Conservation (phyloP, 2,888 invertebrate species). For the Patella ulyssiponensis region DNA sequence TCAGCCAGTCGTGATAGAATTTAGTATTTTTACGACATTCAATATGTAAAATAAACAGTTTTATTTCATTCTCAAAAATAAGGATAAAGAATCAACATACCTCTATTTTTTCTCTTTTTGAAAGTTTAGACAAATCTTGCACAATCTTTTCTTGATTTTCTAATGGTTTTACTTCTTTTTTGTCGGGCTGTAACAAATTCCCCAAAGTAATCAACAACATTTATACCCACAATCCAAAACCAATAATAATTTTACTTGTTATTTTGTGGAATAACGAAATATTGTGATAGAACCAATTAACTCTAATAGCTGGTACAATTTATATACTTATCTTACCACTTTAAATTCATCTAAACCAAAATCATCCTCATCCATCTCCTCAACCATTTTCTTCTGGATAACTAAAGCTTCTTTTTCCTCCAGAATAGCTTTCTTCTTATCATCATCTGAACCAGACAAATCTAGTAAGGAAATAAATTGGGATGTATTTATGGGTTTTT, state of each 20-base stretch:
- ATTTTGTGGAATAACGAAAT: not conserved
- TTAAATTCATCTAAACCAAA: slow-evolving; percentile 62
- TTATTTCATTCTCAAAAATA: too few species aligned
- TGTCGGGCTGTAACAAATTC: slow-evolving; percentile 27
- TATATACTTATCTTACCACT: slow-evolving; percentile 59
- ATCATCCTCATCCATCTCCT: slow-evolving; percentile 68
- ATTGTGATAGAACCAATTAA: not conserved
- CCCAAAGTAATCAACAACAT: too few species aligned
- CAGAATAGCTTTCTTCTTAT: slow-evolving; percentile 63
- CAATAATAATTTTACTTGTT: too few species aligned
- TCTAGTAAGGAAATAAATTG: slow-evolving; percentile 31
- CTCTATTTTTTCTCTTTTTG: slow-evolving; percentile 83
- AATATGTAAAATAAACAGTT: too few species aligned
- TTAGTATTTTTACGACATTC: too few species aligned
- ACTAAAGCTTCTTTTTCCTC: slow-evolving; percentile 70
- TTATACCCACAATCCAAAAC: too few species aligned
- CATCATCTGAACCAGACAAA: slow-evolving; percentile 60
- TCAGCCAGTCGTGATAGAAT: too few species aligned
- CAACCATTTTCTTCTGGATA: slow-evolving; percentile 67
- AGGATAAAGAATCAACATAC: slow-evolving; percentile 28
- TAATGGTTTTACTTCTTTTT: slow-evolving; percentile 34
- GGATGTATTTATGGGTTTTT: too few species aligned
- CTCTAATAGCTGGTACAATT: not conserved
- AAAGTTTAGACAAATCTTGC: slow-evolving; percentile 83
- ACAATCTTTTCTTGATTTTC: slow-evolving; percentile 75